A percentile compares a stretch with the other conserved stretches of the same genome.
phyloP scores from a whole-genome alignment of 2,888 invertebrate genomes.

The Xanthorhoe spadicearia region DNA sequence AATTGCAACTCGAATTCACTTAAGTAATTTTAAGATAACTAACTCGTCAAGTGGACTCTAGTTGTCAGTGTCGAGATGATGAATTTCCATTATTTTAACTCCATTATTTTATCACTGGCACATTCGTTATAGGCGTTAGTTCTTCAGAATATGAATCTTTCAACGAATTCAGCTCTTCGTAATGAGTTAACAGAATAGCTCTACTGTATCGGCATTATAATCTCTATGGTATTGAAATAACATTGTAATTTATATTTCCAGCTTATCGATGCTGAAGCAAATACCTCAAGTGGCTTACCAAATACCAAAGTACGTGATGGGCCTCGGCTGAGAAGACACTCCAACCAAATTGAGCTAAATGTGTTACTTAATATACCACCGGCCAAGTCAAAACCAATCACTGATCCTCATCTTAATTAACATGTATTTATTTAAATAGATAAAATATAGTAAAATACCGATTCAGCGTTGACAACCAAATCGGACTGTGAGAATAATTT shows the following conservation, averaged over 20 bases:
- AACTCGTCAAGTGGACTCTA: no score
- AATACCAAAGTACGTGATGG: conserved; percentile 94
- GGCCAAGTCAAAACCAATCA: conserved; percentile 49
- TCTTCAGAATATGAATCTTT: no score
- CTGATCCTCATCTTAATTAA: conserved; percentile 17
- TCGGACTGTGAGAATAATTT: background rate
- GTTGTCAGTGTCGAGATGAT: no score
- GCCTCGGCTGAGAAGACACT: conserved; percentile 86
- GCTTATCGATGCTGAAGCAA: conserved; percentile 94
- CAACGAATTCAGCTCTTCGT: no score
- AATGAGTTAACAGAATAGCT: no score
- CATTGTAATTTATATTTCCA: conserved; percentile 73
- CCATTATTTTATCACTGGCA: no score
- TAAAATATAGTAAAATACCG: background rate
- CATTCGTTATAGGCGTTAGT: no score
- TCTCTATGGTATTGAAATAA: no score
- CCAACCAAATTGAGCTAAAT: conserved; percentile 43
- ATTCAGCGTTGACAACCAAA: background rate
- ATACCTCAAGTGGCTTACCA: conserved; percentile 92
- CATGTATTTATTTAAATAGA: background rate
- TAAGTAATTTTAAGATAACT: no score
- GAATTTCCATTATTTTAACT: no score
- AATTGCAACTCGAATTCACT: no score
- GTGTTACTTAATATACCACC: conserved; percentile 52
- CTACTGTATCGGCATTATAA: no score